These are phyloP conservation scores for Trididemnum miniatum DNA, from an alignment of 23 tunicate species.

Conservation along the genomic window DNA sequence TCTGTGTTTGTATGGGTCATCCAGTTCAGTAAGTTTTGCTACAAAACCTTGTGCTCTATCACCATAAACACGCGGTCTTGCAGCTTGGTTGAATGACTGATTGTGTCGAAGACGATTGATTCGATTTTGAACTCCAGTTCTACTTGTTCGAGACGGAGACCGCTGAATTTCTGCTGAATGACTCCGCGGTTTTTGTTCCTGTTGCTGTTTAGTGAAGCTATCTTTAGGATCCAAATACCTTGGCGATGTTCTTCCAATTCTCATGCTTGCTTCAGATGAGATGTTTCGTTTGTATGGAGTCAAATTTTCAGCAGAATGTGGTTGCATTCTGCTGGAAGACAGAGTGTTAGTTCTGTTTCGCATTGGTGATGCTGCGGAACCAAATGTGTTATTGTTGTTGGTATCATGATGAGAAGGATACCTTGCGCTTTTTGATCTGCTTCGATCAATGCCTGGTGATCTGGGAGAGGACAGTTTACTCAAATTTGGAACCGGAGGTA, in stretches of 20 bases:
- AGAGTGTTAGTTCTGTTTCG: neutral
- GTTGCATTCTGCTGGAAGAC: no score
- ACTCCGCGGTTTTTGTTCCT: neutral
- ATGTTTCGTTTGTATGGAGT: no score
- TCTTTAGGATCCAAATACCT: neutral
- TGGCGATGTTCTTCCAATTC: neutral
- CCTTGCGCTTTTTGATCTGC: neutral
- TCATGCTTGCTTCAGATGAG: neutral
- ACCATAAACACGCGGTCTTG: neutral
- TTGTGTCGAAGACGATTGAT: constrained; percentile 1
- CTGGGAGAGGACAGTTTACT: neutral
- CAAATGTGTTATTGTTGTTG: neutral
- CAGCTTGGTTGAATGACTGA: neutral
- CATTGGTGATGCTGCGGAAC: neutral
- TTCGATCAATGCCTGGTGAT: neutral
- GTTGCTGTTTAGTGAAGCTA: neutral
- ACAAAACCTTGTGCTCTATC: no score
- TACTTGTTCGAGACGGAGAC: constrained; percentile 24
- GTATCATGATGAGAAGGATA: neutral
- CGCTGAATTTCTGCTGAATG: neutral
- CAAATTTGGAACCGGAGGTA: neutral
- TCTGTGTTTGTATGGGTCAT: neutral
- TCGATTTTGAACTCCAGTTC: constrained; percentile 20
- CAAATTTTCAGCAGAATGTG: no score
- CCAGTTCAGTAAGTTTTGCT: neutral